Base-by-base conservation (phyloP, 2,797 vertebrate genomes). In the Tympanoctomys barrerae region DNA sequence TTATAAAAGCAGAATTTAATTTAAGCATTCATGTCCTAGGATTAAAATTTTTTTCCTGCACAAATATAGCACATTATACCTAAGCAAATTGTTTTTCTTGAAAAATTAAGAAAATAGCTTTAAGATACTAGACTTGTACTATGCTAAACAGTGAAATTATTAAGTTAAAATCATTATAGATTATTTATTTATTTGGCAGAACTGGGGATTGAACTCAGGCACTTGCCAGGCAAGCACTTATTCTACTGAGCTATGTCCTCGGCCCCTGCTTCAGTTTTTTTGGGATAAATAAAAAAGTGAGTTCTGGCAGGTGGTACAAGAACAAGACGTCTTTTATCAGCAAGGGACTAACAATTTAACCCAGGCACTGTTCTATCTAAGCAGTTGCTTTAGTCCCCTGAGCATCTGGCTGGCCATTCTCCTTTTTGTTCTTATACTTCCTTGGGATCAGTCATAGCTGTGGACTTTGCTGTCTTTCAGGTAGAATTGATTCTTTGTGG, bases 91-190 rank as follows among this genome's bases (percentile, higher is more conserved):
- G 49, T 24, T 75, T 91, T 85, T 89, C 70, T 10, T 46, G 46
- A 39, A 85, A 83, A 84, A n/a, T 59, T 77, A 81, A 70, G 46
- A 77, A 77, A 77, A 33, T 52, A 78, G 10, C 39, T 87, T 93
- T 33, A 87, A 49, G 86, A 86, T 87, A 68, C 14, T n/a, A 82
- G 59, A 70, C 66, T 77, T 16, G 57, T 81, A 73, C 46, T 89
- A 78, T 57, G 46, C 89, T 86, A 75, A 90, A 86, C 49, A 89
- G 19, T 66, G 24, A 81, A 90, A 90, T 93, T 57, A 77, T 61
- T 86, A 77, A 91, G 28, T 70, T 83, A 4, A 64, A 83, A 59
- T 85, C 86, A 28, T 86, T 86, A 61, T 14, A 81, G 68, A 52
- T 80, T 28, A 52, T 87, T 39, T 39, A 39, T 39, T 39, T 39